These are phyloP conservation scores for Pagrus major DNA, from an alignment of 2,113 vertebrate genomes.

Conservation along the genomic window DNA sequence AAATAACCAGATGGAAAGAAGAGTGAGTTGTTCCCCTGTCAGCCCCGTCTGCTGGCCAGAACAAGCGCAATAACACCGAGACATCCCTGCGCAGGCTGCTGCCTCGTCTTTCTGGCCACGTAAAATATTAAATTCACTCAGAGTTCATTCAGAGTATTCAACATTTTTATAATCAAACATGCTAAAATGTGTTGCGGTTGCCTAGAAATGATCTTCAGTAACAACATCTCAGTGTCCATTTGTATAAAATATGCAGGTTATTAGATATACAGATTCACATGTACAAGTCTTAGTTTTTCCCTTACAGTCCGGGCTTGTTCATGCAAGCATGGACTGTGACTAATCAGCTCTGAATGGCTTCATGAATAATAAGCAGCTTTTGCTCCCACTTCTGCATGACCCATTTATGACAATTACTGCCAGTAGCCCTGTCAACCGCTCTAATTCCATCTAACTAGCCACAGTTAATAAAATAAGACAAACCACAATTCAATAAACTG, in stretches of 20 bases:
- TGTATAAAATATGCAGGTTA: not conserved
- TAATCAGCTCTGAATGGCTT: slow-evolving; percentile 29
- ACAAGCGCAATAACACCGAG: no score
- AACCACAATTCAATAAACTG: not conserved
- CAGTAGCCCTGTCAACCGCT: slow-evolving; percentile 30
- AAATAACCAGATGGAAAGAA: no score
- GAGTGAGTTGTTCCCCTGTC: no score
- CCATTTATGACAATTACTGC: slow-evolving; percentile 42
- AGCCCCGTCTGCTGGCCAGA: no score
- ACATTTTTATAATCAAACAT: not conserved
- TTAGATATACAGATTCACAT: not conserved
- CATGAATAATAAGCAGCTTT: slow-evolving; percentile 59
- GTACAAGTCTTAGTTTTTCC: not conserved
- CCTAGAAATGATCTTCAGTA: not conserved
- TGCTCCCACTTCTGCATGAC: slow-evolving; percentile 41
- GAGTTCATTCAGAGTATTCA: not conserved
- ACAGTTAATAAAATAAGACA: slow-evolving; percentile 1
- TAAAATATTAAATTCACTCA: no score
- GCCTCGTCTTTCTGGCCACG: no score
- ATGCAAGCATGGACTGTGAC: slow-evolving; percentile 19
- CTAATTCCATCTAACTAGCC: slow-evolving; percentile 2
- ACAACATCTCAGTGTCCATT: slow-evolving; percentile 5
- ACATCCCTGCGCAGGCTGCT: no score
- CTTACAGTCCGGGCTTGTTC: not conserved
- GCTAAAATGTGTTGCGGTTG: not conserved